Conservation (phyloP, 2,888 invertebrate genomes). For the Orgyia antiqua region DNA sequence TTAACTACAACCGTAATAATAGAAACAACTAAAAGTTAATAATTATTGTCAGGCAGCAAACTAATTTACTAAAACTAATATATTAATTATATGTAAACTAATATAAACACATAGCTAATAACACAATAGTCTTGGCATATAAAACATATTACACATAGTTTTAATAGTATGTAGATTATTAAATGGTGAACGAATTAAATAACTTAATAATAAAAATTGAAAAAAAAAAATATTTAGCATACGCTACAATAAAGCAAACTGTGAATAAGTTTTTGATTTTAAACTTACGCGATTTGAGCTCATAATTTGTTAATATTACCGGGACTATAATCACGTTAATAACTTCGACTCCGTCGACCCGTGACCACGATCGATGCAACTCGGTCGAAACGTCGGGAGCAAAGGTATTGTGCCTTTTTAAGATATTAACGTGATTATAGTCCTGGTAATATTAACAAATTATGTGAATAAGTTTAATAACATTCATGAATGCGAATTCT, state of each 20-base stretch:
- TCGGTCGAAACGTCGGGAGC: too few relatives aligned
- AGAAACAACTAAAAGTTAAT: conserved; percentile 41
- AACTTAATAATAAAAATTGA: conserved; percentile 39
- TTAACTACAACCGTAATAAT: conserved; percentile 38
- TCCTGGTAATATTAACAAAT: too few relatives aligned
- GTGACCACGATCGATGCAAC: too few relatives aligned
- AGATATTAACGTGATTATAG: too few relatives aligned
- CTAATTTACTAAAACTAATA: conserved; percentile 39
- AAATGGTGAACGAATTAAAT: conserved; percentile 44
- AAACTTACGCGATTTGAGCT: too few relatives aligned
- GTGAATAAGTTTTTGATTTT: too few relatives aligned
- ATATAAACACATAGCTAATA: conserved; percentile 28
- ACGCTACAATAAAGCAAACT: conserved; percentile 24
- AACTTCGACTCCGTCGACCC: too few relatives aligned
- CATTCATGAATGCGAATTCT: conserved; percentile 10
- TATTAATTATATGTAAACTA: conserved; percentile 43
- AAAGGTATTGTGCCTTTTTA: too few relatives aligned
- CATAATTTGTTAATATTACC: too few relatives aligned
- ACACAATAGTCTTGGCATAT: conserved; percentile 44
- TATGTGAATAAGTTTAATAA: too few relatives aligned
- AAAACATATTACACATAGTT: conserved; percentile 29
- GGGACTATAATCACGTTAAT: too few relatives aligned
- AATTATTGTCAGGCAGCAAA: conserved; percentile 66
- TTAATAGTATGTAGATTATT: conserved; percentile 28
- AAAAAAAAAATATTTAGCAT: conserved; percentile 27